Evolutionary conservation across 2,797 vertebrate species (phyloP), one percentile per base, ranked within the genome.

Genomic region (Chiloscyllium punctatum): DNA sequence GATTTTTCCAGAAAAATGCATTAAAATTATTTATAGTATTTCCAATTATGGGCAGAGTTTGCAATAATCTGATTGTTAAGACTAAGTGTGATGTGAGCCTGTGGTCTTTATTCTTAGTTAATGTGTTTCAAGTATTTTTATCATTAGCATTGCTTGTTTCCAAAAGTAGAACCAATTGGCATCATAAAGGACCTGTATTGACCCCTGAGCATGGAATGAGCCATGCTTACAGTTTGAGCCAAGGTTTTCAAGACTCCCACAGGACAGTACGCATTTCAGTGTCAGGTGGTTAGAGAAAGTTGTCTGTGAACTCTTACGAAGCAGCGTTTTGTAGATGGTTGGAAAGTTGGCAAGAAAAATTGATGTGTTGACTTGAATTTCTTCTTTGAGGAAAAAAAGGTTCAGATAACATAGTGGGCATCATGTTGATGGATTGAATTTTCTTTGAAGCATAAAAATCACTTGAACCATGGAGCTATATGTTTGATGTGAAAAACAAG

Each of bases 381-480:
- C 6, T 77, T 51, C 30, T 53, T 51, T 4, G 21, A 94, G n/a
- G n/a, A n/a, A 69, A 74, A 94, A 94, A 62, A 71, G 27, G 42
- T 94, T 72, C 13, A 51, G 30, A 69, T 94, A 71, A 48, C 66
- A 13, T 69, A 68, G 66, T 71, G 66, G 62, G 42, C 9, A 37
- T 1, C 13, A 16, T 72, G 88, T n/a, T 13, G 66, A 94, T 37
- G 27, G 66, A 48, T 8, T 48, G 2, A 25, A 94, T 71, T 72
- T 48, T 71, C 66, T 94, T 94, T 94, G 92, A 94, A 71, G 25
- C n/a, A 13, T 94, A 69, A 94, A 94, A 71, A n/a, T 53, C 1
- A 53, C 69, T 88, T 94, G 66, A 37, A 69, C n/a, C 42, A 25
- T 25, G 42, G n/a, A 25, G 62, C n/a, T 94, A 3, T 25, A 2